These are phyloP conservation scores for Paramormyrops hopkinsi DNA, from an alignment of 2,797 vertebrate genomes.

Conservation along the genomic window DNA sequence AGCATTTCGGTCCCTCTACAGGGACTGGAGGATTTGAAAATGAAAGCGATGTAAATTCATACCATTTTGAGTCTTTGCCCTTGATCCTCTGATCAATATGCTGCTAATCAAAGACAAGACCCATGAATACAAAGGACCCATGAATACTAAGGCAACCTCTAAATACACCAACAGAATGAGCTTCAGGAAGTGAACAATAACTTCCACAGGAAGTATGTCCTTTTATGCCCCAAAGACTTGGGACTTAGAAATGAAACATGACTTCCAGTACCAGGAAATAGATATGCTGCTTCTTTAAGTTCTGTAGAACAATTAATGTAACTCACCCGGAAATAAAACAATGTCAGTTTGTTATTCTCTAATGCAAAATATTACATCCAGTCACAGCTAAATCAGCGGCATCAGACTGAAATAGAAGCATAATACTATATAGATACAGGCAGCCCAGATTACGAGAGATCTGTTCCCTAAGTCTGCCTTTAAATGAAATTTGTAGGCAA, in stretches of 20 bases:
- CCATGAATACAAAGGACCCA: constrained; percentile 32
- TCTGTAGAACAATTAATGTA: not conserved
- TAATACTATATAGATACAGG: not conserved
- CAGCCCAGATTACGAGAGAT: not conserved
- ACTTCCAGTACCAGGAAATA: not conserved
- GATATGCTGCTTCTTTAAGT: not conserved
- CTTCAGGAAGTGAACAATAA: constrained; percentile 26
- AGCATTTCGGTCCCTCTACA: constrained; percentile 47
- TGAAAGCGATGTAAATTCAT: constrained; percentile 42
- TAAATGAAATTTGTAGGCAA: not conserved
- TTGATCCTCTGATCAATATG: constrained; percentile 49
- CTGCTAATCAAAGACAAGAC: constrained; percentile 22
- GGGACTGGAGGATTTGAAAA: constrained; percentile 43
- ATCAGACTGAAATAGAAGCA: not conserved
- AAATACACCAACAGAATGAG: constrained; percentile 32
- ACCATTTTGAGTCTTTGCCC: constrained; percentile 42
- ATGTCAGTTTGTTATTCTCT: not conserved
- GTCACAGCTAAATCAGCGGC: not conserved
- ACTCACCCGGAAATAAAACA: not conserved
- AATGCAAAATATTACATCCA: not conserved
- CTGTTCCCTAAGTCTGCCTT: not conserved
- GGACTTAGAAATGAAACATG: not conserved
- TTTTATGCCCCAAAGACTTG: not conserved
- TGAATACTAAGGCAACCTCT: not conserved
- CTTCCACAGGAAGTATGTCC: not conserved